Conservation (phyloP, 2,888 invertebrate species). For the Drosophila niveifrons region DNA sequence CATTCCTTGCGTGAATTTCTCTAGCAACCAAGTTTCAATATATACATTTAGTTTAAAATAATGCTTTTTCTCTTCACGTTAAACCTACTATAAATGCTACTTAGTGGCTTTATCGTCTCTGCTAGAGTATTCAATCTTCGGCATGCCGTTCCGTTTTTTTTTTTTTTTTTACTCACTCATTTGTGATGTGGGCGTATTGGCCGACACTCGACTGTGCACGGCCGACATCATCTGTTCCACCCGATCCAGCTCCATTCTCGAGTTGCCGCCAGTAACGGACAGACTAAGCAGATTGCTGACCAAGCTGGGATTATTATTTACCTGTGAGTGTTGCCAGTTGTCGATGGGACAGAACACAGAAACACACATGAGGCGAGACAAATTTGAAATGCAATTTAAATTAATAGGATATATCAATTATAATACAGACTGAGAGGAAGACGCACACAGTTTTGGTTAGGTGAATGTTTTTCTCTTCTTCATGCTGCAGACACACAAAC, state of each 20-base stretch:
- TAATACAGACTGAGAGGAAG: background rate
- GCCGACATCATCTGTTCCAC: conserved; percentile 57
- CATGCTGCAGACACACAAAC: too few species aligned
- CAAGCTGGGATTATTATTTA: conserved; percentile 70
- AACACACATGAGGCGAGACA: background rate
- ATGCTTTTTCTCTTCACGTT: too few species aligned
- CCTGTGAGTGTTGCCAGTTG: conserved; percentile 52
- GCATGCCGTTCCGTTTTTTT: background rate
- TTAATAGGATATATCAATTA: background rate
- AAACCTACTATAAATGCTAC: too few species aligned
- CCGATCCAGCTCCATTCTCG: conserved; percentile 52
- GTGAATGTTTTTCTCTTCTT: too few species aligned
- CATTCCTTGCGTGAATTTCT: too few species aligned
- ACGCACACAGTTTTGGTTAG: background rate
- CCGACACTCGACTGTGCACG: conserved; percentile 22
- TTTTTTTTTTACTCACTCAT: conserved; percentile 65
- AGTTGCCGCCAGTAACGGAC: conserved; percentile 65
- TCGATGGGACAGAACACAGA: background rate
- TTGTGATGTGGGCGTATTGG: conserved; percentile 60
- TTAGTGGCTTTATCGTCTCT: background rate
- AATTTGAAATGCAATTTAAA: background rate
- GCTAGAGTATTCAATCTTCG: background rate
- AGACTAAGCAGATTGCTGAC: conserved; percentile 48
- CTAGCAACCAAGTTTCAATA: too few species aligned
- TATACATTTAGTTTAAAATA: too few species aligned